Percentiles rank a stretch among this genome's conserved stretches.
Evolutionary conservation across 2,113 vertebrate species (phyloP).

Genomic region (Illadopsis cleaveri): DNA sequence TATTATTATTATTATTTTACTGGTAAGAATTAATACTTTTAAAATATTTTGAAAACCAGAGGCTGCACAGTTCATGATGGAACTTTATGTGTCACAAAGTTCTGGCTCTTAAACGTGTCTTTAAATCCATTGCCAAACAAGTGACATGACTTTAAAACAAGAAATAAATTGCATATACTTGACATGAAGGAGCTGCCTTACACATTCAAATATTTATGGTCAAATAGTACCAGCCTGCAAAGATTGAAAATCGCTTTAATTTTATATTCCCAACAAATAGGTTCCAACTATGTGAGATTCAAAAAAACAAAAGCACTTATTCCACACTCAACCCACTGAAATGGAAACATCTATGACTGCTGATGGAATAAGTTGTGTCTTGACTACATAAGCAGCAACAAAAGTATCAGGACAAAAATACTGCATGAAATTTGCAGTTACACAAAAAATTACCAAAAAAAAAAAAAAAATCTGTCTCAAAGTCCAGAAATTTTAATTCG

Average conservation of each 20-base stretch:
- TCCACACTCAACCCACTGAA: neutral
- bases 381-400: neutral
- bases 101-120: neutral
- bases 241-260: neutral
- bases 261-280: neutral
- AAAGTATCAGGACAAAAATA: neutral
- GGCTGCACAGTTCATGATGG: neutral
- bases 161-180: neutral
- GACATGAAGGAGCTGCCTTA: neutral
- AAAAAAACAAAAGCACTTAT: neutral
- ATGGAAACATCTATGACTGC: neutral
- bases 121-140: neutral
- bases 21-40: neutral
- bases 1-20: neutral
- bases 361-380: neutral
- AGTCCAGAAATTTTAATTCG: neutral
- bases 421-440: neutral
- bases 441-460: neutral
- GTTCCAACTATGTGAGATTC: neutral
- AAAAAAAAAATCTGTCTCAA: neutral
- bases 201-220: neutral
- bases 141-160: neutral
- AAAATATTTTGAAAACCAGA: neutral
- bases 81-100: neutral
- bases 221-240: neutral